Conservation (phyloP, 1,140 invertebrate species). For the Ladona fulva region DNA sequence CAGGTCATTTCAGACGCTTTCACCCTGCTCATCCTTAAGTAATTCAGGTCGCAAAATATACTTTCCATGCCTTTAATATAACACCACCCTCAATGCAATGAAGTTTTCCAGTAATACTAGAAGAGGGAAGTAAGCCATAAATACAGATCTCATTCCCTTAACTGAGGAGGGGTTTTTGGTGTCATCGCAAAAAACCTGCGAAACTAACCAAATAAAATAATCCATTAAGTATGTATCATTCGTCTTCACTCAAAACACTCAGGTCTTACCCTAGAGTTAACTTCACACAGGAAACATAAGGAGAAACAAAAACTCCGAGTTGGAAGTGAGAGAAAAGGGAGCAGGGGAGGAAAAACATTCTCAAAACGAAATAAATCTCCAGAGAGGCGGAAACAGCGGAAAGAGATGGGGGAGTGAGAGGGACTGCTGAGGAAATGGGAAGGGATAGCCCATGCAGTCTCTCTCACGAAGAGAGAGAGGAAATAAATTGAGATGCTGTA, state of each 20-base stretch:
- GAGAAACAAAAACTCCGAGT: neutral
- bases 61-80: no score
- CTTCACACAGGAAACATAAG: neutral
- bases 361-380: neutral
- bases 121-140: no score
- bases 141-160: no score
- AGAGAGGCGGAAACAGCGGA: neutral
- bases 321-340: neutral
- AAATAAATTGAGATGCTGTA: constrained; percentile 7
- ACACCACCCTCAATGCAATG: no score
- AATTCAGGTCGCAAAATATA: no score
- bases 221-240: neutral
- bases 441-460: neutral
- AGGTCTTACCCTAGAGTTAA: neutral
- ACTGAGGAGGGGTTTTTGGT: no score
- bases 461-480: neutral
- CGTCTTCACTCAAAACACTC: neutral
- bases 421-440: neutral
- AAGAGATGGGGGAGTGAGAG: neutral
- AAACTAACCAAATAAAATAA: neutral
- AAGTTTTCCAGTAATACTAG: no score
- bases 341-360: neutral
- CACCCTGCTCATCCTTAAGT: no score
- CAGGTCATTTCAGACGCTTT: no score
- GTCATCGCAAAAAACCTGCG: neutral